phyloP scores from a whole-genome alignment of 2,113 vertebrate genomes.

The Crypturellus undulatus region DNA sequence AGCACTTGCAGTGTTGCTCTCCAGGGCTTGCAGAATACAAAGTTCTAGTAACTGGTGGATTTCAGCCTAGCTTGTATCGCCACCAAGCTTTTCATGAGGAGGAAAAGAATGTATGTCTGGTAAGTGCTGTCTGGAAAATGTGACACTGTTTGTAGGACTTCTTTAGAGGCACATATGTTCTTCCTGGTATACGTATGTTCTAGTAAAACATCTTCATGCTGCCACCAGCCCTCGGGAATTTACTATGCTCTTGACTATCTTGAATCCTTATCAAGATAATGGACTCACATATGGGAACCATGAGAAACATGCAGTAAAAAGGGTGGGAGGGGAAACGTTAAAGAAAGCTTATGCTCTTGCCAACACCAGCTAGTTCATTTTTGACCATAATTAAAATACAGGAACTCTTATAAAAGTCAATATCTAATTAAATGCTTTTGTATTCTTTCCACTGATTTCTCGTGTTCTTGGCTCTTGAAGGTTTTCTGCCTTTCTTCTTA shows the following conservation, averaged over 20 bases:
- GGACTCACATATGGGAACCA: accelerated
- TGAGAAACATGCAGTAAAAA: background rate
- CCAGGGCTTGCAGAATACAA: background rate
- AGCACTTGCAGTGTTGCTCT: background rate
- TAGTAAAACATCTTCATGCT: background rate
- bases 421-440: conserved; percentile 25
- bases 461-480: background rate
- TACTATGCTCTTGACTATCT: background rate
- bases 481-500: background rate
- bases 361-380: background rate
- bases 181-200: background rate
- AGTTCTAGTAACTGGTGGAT: background rate
- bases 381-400: background rate
- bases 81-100: background rate
- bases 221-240: background rate
- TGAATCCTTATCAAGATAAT: background rate
- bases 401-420: background rate
- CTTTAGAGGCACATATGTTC: background rate
- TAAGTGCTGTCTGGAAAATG: background rate
- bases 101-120: background rate
- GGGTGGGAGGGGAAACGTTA: background rate
- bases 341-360: background rate
- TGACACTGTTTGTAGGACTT: background rate
- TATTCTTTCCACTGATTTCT: background rate
- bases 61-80: background rate